phyloP scores from a whole-genome alignment of 1,140 invertebrate species.

The Helicoverpa zea region DNA sequence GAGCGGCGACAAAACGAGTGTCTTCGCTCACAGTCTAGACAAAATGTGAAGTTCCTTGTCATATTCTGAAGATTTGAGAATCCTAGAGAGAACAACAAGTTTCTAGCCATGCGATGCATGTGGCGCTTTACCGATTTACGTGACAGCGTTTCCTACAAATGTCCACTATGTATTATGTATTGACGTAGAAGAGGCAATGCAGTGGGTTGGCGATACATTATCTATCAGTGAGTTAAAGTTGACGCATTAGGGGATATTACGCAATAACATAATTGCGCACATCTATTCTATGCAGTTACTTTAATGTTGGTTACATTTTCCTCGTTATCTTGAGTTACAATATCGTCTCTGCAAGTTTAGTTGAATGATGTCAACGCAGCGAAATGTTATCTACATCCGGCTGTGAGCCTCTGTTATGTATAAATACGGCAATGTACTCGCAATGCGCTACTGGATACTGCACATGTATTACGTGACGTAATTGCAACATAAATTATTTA shows the following conservation, averaged over 20 bases:
- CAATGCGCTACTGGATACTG: constrained; percentile 21
- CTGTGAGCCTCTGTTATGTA: constrained; percentile 58
- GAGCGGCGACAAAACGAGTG: too few species aligned
- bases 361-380: constrained; percentile 74
- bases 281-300: constrained; percentile 13
- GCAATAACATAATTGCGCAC: constrained; percentile 25
- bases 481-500: neutral
- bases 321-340: constrained; percentile 45
- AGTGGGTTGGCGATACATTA: neutral
- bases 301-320: constrained; percentile 33
- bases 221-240: constrained; percentile 19
- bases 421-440: constrained; percentile 7
- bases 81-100: too few species aligned
- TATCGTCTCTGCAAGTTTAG: constrained; percentile 50
- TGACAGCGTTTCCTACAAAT: too few species aligned
- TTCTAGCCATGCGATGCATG: too few species aligned
- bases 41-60: too few species aligned
- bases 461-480: neutral
- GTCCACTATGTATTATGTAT: too few species aligned
- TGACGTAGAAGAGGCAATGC: too few species aligned
- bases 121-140: too few species aligned
- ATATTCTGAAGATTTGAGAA: too few species aligned
- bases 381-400: constrained; percentile 83
- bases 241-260: constrained; percentile 23
- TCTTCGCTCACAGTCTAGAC: too few species aligned